A percentile compares a stretch with the other conserved stretches of the same genome.
phyloP scores from a whole-genome alignment of 2,113 vertebrate species.

The Stomatorhinus ivindoensis region DNA sequence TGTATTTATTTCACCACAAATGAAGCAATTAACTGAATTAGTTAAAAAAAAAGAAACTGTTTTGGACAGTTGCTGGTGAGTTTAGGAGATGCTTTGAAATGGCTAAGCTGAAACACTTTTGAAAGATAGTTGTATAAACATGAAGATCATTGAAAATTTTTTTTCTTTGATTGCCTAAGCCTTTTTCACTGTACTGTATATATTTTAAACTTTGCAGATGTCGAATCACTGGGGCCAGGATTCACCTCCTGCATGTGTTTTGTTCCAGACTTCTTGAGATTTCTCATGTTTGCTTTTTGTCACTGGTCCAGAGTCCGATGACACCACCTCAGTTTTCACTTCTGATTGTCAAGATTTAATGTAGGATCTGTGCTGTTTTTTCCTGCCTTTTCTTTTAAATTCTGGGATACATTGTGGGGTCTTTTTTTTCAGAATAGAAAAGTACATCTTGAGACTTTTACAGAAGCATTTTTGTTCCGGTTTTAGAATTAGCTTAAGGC shows the following conservation, averaged over 20 bases:
- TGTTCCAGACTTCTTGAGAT: background rate
- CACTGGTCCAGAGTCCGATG: background rate
- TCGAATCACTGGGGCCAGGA: background rate
- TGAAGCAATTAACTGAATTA: background rate
- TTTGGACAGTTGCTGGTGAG: background rate
- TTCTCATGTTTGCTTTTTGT: background rate
- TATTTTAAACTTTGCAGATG: background rate
- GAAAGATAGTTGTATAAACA: background rate
- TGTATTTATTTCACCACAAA: background rate
- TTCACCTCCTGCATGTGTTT: background rate
- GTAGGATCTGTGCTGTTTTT: background rate
- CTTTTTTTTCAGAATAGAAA: slow-evolving; percentile 27
- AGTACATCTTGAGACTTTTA: background rate
- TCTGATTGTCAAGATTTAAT: background rate
- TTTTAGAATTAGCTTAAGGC: slow-evolving; percentile 14
- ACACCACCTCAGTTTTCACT: background rate
- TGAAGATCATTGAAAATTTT: background rate
- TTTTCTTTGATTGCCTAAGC: background rate
- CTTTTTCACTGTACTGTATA: background rate
- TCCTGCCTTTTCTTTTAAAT: slow-evolving; percentile 43
- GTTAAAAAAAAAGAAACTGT: background rate
- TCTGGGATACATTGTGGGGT: slow-evolving; percentile 47
- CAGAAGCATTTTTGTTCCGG: slow-evolving; percentile 33
- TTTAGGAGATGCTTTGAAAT: background rate
- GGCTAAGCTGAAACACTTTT: background rate